These are phyloP conservation scores for Trissolcus brochymenae DNA, from an alignment of 2,888 invertebrate genomes.

Conservation along the genomic window DNA sequence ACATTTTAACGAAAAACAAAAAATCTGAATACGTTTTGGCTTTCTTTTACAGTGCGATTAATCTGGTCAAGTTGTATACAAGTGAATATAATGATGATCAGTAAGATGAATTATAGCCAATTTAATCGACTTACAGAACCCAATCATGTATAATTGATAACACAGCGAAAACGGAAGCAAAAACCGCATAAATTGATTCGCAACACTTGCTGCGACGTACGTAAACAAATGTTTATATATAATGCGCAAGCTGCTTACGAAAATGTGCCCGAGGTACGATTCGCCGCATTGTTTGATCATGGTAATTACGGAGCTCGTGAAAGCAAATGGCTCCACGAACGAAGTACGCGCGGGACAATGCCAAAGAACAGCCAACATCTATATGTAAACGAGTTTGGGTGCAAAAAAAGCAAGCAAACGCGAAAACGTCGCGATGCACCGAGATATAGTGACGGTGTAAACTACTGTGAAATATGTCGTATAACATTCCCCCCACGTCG, in stretches of 20 bases:
- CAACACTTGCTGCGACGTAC: conserved; percentile 32
- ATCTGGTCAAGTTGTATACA: too few relatives aligned
- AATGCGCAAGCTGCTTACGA: conserved; percentile 37
- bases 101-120: too few relatives aligned
- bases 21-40: too few relatives aligned
- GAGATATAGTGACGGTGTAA: conserved; percentile 42
- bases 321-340: conserved; percentile 56
- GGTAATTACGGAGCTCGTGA: conserved; percentile 68
- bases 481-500: conserved; percentile 31
- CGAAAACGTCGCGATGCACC: conserved; percentile 29
- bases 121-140: too few relatives aligned
- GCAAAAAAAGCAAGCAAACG: conserved; percentile 20
- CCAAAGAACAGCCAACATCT: conserved; percentile 54
- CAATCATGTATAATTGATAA: background rate
- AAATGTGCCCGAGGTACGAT: conserved; percentile 51
- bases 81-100: too few relatives aligned
- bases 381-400: conserved; percentile 52
- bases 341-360: conserved; percentile 57
- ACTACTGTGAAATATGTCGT: conserved; percentile 44
- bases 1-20: too few relatives aligned
- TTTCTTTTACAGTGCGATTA: too few relatives aligned
- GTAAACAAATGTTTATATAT: conserved; percentile 36
- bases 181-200: conserved; percentile 23
- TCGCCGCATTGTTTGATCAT: conserved; percentile 70
- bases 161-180: conserved; percentile 5